Conservation (phyloP, 2,113 vertebrate genomes). For the Callipepla squamata region DNA sequence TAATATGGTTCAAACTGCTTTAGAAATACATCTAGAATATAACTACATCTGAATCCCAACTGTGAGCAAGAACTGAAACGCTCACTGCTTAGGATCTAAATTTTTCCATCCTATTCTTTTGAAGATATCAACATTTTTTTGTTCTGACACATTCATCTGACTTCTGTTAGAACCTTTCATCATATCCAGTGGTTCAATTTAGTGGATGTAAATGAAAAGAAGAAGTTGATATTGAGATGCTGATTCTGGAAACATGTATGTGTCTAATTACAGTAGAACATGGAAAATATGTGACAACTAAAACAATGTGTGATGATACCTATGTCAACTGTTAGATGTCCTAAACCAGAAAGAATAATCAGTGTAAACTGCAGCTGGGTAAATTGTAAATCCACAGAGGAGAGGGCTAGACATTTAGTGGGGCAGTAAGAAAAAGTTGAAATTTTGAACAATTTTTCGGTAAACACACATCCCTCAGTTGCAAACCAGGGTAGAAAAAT, state of each 20-base stretch:
- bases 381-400: not conserved
- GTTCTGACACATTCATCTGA: not conserved
- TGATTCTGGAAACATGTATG: not conserved
- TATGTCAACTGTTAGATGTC: not conserved
- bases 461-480: not conserved
- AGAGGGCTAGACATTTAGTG: not conserved
- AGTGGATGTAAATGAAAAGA: not conserved
- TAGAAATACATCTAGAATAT: not conserved
- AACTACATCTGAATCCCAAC: not conserved
- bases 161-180: not conserved
- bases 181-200: not conserved
- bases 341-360: not conserved
- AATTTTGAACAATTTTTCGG: not conserved
- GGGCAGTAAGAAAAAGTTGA: slow-evolving; percentile 2
- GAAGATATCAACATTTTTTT: not conserved
- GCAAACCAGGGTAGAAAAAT: slow-evolving; percentile 3
- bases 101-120: not conserved
- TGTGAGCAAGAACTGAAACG: not conserved
- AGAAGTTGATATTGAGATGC: not conserved
- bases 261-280: not conserved
- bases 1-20: not conserved
- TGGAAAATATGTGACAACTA: not conserved
- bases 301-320: not conserved
- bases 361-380: not conserved
- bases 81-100: not conserved